Evolutionary conservation across 2,113 vertebrate genomes (phyloP), one percentile per base, ranked within the genome.

Genomic region (Dissostichus mawsoni): DNA sequence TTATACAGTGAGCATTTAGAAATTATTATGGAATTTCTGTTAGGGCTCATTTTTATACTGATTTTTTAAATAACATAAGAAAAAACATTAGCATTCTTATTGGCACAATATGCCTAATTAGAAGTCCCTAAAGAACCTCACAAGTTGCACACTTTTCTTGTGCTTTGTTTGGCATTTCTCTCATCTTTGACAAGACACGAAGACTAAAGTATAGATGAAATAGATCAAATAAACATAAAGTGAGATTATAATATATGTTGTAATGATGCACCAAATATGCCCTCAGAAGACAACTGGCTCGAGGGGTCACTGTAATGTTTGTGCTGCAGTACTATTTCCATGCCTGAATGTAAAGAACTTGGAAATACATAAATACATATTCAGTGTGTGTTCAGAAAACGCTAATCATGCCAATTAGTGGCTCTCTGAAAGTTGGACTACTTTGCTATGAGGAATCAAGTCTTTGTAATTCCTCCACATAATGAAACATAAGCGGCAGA

Each of bases 361-460:
- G 2, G 3, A 29, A 41, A 36, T 36, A 41, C 8, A 63, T 25
- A 61, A 0, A 68, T 41, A 33, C 25, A 50, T 18, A 52, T 58
- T 55, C 18, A 72, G 36, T 41, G 36, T 41, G 6, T 36, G 23
- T 58, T 45, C 16, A 18, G 47, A 47, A 55, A 56, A 53, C 2
- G 2, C 36, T 11, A 62, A 61, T 41, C 1, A n/a, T n/a, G 4
- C 13, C 75, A 74, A 12, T 74, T 51, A 52, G 20, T 64, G 23
- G 29, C 29, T 17, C 29, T 80, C 51, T 44, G 3, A 62, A 80
- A 72, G 11, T 10, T n/a, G 48, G 25, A 0, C 65, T 18, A 68
- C 8, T 29, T 73, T 56, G 45, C 55, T 72, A 67, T 63, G 57
- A 57, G 51, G 57, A 50, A 6, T 61, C 14, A 12, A 68, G 50